Evolutionary conservation across 2,797 vertebrate genomes (phyloP), one percentile per base, ranked within the genome.

Genomic region (Siniperca scherzeri): DNA sequence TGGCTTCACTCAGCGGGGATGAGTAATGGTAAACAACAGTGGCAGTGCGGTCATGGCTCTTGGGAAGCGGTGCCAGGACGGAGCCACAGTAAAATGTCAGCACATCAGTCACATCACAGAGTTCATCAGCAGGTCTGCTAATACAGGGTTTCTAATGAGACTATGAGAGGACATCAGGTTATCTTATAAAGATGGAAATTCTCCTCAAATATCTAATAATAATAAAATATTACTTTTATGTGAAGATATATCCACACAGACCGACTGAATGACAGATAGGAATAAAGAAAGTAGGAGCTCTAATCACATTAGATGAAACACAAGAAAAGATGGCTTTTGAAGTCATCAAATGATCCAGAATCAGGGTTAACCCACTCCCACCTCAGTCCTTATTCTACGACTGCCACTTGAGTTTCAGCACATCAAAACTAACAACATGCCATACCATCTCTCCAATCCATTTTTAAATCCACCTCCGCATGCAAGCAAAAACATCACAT

Each of bases 391-490:
- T 10, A 6, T 42, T 57, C 59, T 61, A 50, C 38, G n/a, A 44
- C 21, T 56, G 30, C 75, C 80, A 79, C 50, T 22, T 68, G 57
- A 27, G 79, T 83, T 83, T 57, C 52, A 77, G 56, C 67, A 71
- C 81, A 76, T 82, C 70, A 72, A 36, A 77, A 70, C 73, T 42
- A 82, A 62, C 67, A 82, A 70, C 60, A 40, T 33, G 22, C 36
- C 72, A 80, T 50, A 70, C 25, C 74, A 68, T 80, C 67, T 62
- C 62, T 59, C 60, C 14, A 19, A 40, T 30, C 16, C 56, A 88
- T 84, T 88, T 90, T 79, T 87, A 93, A 86, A 82, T 68, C 87
- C 83, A 70, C 90, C 89, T 81, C 85, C 74, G 13, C 73, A 77
- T 46, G 61, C 22, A 66, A 36, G 62, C 21, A n/a, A 56, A 66